Evolutionary conservation across 2,797 vertebrate species (phyloP), one percentile per base, ranked within the genome.

Genomic region (Pseudomugil gertrudae): DNA sequence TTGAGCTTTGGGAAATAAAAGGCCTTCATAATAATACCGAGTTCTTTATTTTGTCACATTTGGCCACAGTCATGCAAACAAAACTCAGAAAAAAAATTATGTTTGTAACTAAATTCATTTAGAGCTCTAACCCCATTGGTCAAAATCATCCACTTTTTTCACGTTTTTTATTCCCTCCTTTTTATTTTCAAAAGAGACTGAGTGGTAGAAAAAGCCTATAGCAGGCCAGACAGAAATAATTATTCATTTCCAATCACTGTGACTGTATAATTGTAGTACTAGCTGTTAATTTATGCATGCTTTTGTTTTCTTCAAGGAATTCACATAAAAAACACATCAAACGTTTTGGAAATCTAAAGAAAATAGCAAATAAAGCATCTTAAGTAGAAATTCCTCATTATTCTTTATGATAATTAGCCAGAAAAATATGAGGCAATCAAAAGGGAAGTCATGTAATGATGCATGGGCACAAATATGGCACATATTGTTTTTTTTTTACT

Each of bases 241-340:
- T 90, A 90, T 92, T 92, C 84, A 85, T 85, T 87, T 87, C 83
- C 87, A 89, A 91, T 92, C 88, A 91, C 87, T 87, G 88, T 80
- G 84, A 91, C 79, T 88, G 84, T 86, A 84, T 92, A 92, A 92
- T 92, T 93, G 89, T 90, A 89, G 88, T 80, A 78, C 72, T 67
- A 32, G 84, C 86, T 75, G 62, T 78, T 92, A 92, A 93, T 94
- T 81, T 93, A 94, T 92, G 85, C 89, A 85, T 72, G 84, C 80
- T 87, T 93, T 93, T 92, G 90, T 94, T 93, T 93, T 91, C 88
- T 86, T 87, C 84, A 87, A 89, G 88, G 84, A 89, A 88, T 84
- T 67, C 77, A 83, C 90, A 89, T 89, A 21, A 23, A 47, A 47
- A 87, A 87, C 90, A 84, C 82, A 11, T 36, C 35, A 80, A 65